A percentile compares a stretch with the other conserved stretches of the same genome.
Evolutionary conservation across 1,140 invertebrate species (phyloP).

Genomic region (Ostrea edulis): DNA sequence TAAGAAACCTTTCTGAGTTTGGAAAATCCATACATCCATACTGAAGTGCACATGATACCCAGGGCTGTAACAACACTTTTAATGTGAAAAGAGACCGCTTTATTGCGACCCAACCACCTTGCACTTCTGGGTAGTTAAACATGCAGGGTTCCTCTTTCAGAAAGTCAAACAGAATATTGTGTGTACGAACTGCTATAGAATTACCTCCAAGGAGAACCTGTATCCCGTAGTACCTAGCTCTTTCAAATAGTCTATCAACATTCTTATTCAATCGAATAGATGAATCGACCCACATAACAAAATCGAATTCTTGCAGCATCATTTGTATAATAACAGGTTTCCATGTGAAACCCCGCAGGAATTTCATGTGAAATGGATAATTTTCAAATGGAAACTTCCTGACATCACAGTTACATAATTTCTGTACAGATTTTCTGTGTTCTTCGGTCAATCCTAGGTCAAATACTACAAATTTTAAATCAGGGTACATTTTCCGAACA

Average conservation of each 20-base stretch:
- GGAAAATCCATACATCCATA: conserved; percentile 40
- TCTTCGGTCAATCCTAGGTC: conserved; percentile 39
- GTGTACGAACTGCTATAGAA: conserved; percentile 3
- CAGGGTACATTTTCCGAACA: neutral
- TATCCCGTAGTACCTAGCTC: conserved; percentile 2
- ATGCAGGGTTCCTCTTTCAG: conserved; percentile 39
- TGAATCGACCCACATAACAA: conserved; percentile 48
- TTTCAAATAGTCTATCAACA: conserved; percentile 14
- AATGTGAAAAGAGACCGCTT: conserved; percentile 23
- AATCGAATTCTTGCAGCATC: conserved; percentile 46
- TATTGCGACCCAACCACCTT: neutral
- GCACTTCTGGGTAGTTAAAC: conserved; percentile 1
- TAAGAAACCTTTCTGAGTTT: neutral
- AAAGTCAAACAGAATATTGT: conserved; percentile 39
- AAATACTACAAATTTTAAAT: conserved; percentile 40
- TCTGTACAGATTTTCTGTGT: neutral
- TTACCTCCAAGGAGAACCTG: neutral
- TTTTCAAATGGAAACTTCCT: neutral
- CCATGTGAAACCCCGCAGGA: conserved; percentile 10
- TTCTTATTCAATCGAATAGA: conserved; percentile 39
- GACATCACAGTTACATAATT: conserved; percentile 19
- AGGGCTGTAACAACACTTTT: conserved; percentile 36
- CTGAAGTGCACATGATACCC: conserved; percentile 46
- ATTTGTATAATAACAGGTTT: conserved; percentile 46
- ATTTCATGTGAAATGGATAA: neutral